Percentiles rank a stretch among this genome's conserved stretches.
phyloP scores from a whole-genome alignment of 2,888 invertebrate species.

The Melinopterus prodromus region DNA sequence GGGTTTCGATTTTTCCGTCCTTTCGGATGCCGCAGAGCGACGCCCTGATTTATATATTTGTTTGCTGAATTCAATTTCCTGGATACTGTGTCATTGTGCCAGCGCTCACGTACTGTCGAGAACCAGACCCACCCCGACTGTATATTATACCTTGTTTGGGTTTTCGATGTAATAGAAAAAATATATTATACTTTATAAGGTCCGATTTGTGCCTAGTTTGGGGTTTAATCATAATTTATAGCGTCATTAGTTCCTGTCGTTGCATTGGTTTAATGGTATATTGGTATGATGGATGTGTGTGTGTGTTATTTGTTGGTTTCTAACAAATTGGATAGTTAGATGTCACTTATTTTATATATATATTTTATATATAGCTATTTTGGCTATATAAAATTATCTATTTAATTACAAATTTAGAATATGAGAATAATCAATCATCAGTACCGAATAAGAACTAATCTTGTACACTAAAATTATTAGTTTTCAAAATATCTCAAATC shows the following conservation, averaged over 20 bases:
- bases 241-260: background rate
- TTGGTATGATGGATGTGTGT: too few relatives aligned
- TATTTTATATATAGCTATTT: too few relatives aligned
- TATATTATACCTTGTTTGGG: constrained; percentile 4
- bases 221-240: background rate
- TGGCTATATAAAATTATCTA: too few relatives aligned
- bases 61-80: constrained; percentile 53
- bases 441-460: too few relatives aligned
- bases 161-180: constrained; percentile 4
- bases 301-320: too few relatives aligned
- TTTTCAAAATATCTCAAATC: too few relatives aligned
- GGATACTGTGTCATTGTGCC: constrained; percentile 26
- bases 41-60: constrained; percentile 51
- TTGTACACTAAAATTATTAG: too few relatives aligned
- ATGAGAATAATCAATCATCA: too few relatives aligned
- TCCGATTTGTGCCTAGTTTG: background rate
- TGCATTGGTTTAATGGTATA: too few relatives aligned
- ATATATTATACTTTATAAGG: background rate
- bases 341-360: too few relatives aligned
- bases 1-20: constrained; percentile 21
- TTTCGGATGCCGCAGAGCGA: constrained; percentile 9
- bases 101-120: constrained; percentile 15
- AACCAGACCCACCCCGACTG: background rate
- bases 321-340: too few relatives aligned
- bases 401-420: too few relatives aligned